phyloP scores from a whole-genome alignment of 2,888 invertebrate species.

The Megaustenia siamemsis region DNA sequence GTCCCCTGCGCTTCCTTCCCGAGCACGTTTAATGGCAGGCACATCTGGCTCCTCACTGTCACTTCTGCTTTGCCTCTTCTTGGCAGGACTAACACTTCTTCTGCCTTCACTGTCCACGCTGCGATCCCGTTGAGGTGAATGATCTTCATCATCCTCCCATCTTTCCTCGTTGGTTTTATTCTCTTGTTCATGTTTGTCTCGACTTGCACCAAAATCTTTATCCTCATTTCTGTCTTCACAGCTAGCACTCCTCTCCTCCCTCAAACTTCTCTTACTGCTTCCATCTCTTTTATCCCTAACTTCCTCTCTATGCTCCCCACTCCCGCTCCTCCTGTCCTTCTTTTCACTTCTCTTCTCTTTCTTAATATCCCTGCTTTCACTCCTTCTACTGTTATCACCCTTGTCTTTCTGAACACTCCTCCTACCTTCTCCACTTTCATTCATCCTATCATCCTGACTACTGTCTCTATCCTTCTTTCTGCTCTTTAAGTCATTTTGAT shows the following conservation, averaged over 20 bases:
- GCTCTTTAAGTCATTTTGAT: background rate
- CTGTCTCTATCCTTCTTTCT: slow-evolving; percentile 6
- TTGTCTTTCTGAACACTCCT: background rate
- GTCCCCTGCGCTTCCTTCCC: background rate
- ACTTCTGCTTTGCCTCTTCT: background rate
- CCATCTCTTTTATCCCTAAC: background rate
- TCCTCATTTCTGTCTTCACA: background rate
- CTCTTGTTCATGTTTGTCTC: background rate
- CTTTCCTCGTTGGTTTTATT: background rate
- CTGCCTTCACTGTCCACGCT: background rate
- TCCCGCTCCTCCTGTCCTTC: slow-evolving; percentile 20
- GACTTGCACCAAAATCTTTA: background rate
- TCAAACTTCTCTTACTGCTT: background rate
- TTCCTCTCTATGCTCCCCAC: background rate
- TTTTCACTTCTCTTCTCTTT: slow-evolving; percentile 17
- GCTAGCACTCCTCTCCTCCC: background rate
- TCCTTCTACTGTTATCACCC: no score
- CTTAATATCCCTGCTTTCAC: slow-evolving; percentile 9
- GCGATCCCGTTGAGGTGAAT: background rate
- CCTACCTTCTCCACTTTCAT: background rate
- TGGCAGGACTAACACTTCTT: background rate
- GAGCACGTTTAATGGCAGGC: background rate
- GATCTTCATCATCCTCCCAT: background rate
- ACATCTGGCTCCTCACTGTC: background rate
- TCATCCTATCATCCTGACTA: background rate